Evolutionary conservation across 1,140 invertebrate species (phyloP).

Genomic region (Fopius arisanus): DNA sequence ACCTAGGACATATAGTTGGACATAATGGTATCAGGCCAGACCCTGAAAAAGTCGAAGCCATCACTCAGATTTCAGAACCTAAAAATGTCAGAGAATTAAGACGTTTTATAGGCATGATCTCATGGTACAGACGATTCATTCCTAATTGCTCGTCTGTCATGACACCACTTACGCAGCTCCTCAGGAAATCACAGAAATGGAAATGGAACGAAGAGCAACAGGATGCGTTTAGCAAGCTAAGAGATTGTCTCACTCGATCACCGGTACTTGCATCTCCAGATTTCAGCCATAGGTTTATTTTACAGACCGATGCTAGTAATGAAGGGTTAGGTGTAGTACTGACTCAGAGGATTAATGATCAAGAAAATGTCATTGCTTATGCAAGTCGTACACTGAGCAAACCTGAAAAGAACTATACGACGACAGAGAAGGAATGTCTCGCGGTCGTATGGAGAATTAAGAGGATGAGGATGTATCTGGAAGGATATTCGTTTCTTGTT

Average conservation of each 20-base stretch:
- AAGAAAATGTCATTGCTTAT: neutral
- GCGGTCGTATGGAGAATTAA: neutral
- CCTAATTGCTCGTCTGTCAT: neutral
- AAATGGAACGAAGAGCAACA: neutral
- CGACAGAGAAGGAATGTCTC: slow-evolving; percentile 9
- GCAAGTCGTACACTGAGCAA: neutral
- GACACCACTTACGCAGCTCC: neutral
- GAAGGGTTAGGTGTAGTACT: neutral
- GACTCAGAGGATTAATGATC: neutral
- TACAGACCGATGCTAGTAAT: neutral
- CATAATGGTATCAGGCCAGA: neutral
- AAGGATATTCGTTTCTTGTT: neutral
- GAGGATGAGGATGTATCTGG: neutral
- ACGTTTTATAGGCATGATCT: neutral
- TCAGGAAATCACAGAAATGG: neutral
- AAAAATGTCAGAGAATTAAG: neutral
- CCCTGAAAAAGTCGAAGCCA: neutral
- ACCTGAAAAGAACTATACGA: neutral
- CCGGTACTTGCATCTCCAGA: neutral
- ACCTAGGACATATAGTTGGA: neutral
- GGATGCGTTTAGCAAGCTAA: neutral
- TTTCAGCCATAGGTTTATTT: neutral
- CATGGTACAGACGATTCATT: neutral
- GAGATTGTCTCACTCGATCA: neutral
- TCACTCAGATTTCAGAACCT: neutral